phyloP scores from a whole-genome alignment of 2,113 vertebrate genomes.

The Elephantulus edwardii region DNA sequence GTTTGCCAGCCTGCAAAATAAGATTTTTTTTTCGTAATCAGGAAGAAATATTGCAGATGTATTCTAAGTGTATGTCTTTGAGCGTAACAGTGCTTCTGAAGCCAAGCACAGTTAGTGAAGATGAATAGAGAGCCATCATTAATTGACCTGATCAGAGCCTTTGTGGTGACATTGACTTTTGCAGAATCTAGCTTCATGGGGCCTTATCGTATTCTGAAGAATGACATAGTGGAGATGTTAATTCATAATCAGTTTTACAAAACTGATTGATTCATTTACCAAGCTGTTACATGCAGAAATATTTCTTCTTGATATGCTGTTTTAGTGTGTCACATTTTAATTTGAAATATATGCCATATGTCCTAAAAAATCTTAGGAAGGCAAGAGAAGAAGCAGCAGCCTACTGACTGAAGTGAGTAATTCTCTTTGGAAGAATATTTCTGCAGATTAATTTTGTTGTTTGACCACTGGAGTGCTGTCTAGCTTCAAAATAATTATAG shows the following conservation, averaged over 20 bases:
- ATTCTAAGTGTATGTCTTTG: constrained; percentile 49
- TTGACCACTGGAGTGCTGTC: constrained; percentile 31
- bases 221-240: not conserved
- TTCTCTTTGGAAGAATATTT: constrained; percentile 29
- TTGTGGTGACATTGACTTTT: not conserved
- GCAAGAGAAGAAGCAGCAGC: not conserved
- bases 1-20: constrained; percentile 29
- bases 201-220: not conserved
- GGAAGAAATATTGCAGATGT: constrained; percentile 12
- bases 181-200: constrained; percentile 12
- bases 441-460: constrained; percentile 33
- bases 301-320: constrained; percentile 36
- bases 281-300: constrained; percentile 17
- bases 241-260: constrained; percentile 26
- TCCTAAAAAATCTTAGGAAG: constrained; percentile 24
- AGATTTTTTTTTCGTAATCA: constrained; percentile 38
- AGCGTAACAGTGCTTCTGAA: constrained; percentile 11
- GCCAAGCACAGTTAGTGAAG: not conserved
- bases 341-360: constrained; percentile 22
- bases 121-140: not conserved
- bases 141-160: not conserved
- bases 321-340: constrained; percentile 22
- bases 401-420: not conserved
- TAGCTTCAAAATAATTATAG: constrained; percentile 33
- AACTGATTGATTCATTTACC: constrained; percentile 12